Evolutionary conservation across 2,888 invertebrate species (phyloP).

Genomic region (Augochlorella aurata): DNA sequence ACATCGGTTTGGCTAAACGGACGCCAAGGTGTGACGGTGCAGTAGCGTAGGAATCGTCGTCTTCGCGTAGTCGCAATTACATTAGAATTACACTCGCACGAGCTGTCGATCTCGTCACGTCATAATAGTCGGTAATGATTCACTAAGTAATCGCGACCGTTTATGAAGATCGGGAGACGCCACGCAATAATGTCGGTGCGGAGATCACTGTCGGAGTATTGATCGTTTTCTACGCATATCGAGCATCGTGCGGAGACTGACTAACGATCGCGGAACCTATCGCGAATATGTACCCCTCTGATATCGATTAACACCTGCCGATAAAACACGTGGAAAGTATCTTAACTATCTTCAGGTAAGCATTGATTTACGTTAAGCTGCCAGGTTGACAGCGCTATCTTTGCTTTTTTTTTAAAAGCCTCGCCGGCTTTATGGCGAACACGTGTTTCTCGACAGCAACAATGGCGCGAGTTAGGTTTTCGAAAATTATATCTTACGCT

Average conservation of each 20-base stretch:
- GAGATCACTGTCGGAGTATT: constrained; percentile 6
- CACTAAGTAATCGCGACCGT: not conserved
- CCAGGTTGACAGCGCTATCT: too few relatives aligned
- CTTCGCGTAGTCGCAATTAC: not conserved
- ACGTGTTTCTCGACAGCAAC: not conserved
- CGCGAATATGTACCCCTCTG: not conserved
- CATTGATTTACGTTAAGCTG: not conserved
- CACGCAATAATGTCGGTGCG: not conserved
- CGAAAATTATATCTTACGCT: too few relatives aligned
- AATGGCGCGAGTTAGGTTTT: too few relatives aligned
- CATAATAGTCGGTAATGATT: not conserved
- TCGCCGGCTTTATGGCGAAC: too few relatives aligned
- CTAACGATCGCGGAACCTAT: not conserved
- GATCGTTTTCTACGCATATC: constrained; percentile 19
- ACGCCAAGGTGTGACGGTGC: not conserved
- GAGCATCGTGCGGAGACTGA: constrained; percentile 3
- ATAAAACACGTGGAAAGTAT: constrained; percentile 30
- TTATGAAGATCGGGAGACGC: not conserved
- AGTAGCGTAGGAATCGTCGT: too few relatives aligned
- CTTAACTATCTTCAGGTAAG: not conserved
- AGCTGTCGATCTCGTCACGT: not conserved
- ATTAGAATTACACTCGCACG: not conserved
- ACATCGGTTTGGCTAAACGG: not conserved
- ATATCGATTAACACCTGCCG: constrained; percentile 27
- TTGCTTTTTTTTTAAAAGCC: not conserved